These are phyloP conservation scores for Stegostoma tigrinum DNA, from an alignment of 2,113 vertebrate genomes.

Conservation along the genomic window DNA sequence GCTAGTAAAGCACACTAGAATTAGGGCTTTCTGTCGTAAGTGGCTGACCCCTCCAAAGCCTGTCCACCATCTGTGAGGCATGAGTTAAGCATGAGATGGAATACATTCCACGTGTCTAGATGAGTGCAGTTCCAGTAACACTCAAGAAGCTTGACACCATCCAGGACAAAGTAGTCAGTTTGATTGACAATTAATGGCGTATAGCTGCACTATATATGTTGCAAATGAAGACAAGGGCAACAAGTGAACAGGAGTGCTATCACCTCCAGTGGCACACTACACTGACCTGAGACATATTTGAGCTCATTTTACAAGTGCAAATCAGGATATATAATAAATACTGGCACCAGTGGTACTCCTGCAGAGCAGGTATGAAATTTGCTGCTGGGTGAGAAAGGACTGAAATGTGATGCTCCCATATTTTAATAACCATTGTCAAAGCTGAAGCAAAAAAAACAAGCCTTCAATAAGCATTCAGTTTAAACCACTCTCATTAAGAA, in stretches of 20 bases:
- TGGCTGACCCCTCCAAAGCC: background rate
- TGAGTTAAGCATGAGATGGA: background rate
- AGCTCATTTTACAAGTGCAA: too few species aligned
- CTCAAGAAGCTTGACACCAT: background rate
- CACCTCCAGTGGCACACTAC: background rate
- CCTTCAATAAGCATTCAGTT: background rate
- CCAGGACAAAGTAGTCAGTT: background rate
- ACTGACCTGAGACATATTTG: background rate
- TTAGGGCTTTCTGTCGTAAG: background rate
- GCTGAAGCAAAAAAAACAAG: background rate
- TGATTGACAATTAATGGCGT: background rate
- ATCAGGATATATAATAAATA: background rate
- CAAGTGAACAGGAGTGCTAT: background rate
- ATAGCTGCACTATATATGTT: background rate
- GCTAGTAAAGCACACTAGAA: background rate
- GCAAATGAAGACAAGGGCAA: background rate
- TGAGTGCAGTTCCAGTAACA: background rate
- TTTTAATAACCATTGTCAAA: background rate
- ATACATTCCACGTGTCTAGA: background rate
- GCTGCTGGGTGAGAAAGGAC: too few species aligned
- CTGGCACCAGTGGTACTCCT: background rate
- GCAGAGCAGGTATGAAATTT: background rate
- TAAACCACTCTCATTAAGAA: background rate
- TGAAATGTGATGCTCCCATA: background rate
- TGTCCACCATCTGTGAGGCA: background rate